Evolutionary conservation across 1,140 invertebrate species (phyloP).

Genomic region (Maconellicoccus hirsutus): DNA sequence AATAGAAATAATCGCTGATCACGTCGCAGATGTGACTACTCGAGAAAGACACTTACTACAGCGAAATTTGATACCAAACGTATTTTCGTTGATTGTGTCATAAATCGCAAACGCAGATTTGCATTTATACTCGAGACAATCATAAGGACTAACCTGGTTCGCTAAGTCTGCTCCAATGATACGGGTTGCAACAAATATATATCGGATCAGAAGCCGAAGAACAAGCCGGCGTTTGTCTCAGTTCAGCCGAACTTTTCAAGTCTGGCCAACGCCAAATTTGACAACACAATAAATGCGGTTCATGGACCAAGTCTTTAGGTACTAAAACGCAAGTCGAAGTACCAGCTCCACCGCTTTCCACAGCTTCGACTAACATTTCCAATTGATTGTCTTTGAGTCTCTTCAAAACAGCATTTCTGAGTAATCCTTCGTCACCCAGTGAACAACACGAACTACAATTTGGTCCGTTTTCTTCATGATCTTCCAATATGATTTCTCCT

Average conservation of each 20-base stretch:
- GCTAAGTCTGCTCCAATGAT: constrained; percentile 66
- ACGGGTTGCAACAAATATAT: constrained; percentile 64
- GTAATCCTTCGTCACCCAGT: constrained; percentile 25
- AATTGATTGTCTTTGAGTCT: constrained; percentile 53
- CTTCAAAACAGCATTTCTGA: constrained; percentile 43
- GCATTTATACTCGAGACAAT: no score
- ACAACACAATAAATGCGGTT: constrained; percentile 49
- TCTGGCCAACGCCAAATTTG: constrained; percentile 62
- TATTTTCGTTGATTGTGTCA: no score
- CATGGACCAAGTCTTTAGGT: constrained; percentile 34
- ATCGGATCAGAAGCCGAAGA: constrained; percentile 41
- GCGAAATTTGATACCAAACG: no score
- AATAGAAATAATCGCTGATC: no score
- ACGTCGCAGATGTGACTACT: no score
- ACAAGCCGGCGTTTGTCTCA: constrained; percentile 56
- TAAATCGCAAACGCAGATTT: no score
- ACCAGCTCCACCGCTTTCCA: constrained; percentile 47
- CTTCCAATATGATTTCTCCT: constrained; percentile 34
- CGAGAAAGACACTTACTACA: no score
- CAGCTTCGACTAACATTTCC: constrained; percentile 46
- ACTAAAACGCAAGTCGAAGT: constrained; percentile 51
- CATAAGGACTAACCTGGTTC: constrained; percentile 51
- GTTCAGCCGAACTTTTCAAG: constrained; percentile 44
- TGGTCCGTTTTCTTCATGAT: constrained; percentile 30
- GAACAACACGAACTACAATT: constrained; percentile 29